Percentiles rank a stretch among this genome's conserved stretches.
Conservation (phyloP, 2,888 invertebrate species). For the Autographa pulchrina region DNA sequence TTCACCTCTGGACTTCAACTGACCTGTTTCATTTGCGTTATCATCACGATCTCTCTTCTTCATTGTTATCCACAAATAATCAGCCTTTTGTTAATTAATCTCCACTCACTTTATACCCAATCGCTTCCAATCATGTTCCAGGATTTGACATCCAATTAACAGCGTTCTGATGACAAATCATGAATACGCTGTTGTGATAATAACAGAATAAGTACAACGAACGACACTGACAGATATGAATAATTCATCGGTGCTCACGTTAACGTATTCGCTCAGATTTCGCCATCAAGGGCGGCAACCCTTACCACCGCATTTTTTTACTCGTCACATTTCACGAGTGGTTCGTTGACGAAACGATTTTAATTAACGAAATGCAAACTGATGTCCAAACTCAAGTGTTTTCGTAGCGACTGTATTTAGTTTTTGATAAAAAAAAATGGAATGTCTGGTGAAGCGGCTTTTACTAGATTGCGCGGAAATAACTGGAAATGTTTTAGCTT, state of each 20-base stretch:
- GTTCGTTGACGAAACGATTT: slow-evolving; percentile 53
- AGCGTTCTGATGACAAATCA: slow-evolving; percentile 58
- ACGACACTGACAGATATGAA: slow-evolving; percentile 64
- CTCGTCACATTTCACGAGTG: slow-evolving; percentile 51
- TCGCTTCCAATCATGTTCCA: slow-evolving; percentile 44
- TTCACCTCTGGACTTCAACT: slow-evolving; percentile 4
- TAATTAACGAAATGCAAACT: slow-evolving; percentile 60
- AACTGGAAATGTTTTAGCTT: slow-evolving; percentile 7
- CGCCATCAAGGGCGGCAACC: slow-evolving; percentile 68
- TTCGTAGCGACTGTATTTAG: slow-evolving; percentile 44
- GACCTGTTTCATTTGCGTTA: background rate
- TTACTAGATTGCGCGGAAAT: slow-evolving; percentile 30
- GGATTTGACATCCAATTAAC: slow-evolving; percentile 58
- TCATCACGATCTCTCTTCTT: slow-evolving; percentile 5
- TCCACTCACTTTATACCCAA: slow-evolving; percentile 35
- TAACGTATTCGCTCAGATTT: slow-evolving; percentile 72
- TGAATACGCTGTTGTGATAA: slow-evolving; percentile 49
- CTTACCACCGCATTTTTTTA: slow-evolving; percentile 52
- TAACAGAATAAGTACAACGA: slow-evolving; percentile 59
- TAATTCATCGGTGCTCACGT: slow-evolving; percentile 72
- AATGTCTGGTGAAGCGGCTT: slow-evolving; percentile 40
- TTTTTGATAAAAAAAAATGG: slow-evolving; percentile 26
- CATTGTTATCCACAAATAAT: slow-evolving; percentile 29
- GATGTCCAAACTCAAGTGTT: slow-evolving; percentile 54
- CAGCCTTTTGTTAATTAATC: slow-evolving; percentile 36